phyloP scores from a whole-genome alignment of 2,113 vertebrate genomes.

The Colistium nudipinnis region DNA sequence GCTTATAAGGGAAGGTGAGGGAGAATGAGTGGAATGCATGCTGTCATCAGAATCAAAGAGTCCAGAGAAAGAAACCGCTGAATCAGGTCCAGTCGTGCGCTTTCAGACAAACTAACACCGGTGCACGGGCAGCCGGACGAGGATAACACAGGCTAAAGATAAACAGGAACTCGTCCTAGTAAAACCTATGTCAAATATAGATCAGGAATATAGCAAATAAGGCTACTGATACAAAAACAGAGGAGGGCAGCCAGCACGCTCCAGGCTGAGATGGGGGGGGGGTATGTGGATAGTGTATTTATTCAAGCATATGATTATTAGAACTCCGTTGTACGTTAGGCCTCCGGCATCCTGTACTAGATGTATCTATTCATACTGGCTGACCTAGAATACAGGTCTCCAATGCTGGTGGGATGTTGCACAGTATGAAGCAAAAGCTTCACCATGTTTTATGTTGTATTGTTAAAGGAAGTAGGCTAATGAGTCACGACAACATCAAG shows the following conservation, averaged over 20 bases:
- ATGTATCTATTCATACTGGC: slow-evolving; percentile 58
- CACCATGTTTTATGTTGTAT: neutral
- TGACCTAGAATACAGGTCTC: slow-evolving; percentile 54
- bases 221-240: slow-evolving; percentile 24
- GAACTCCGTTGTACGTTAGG: slow-evolving; percentile 58
- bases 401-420: slow-evolving; percentile 8
- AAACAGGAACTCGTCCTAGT: slow-evolving; percentile 14
- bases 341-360: slow-evolving; percentile 50
- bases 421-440: slow-evolving; percentile 1
- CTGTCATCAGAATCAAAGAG: slow-evolving; percentile 78
- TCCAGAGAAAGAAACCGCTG: slow-evolving; percentile 76
- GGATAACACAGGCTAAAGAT: slow-evolving; percentile 23
- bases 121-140: slow-evolving; percentile 42
- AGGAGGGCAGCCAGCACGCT: slow-evolving; percentile 26
- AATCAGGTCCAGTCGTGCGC: slow-evolving; percentile 80
- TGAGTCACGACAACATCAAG: slow-evolving; percentile 19
- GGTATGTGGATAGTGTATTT: slow-evolving; percentile 49
- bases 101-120: slow-evolving; percentile 53
- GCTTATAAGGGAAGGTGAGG: slow-evolving; percentile 46
- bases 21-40: slow-evolving; percentile 72
- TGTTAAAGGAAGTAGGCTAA: slow-evolving; percentile 22
- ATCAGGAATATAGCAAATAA: slow-evolving; percentile 21
- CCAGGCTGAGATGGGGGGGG: slow-evolving; percentile 30
- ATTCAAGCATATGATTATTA: slow-evolving; percentile 66
- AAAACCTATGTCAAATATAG: slow-evolving; percentile 22